These are phyloP conservation scores for Miichthys miiuy DNA, from an alignment of 2,797 vertebrate species.

Conservation along the genomic window DNA sequence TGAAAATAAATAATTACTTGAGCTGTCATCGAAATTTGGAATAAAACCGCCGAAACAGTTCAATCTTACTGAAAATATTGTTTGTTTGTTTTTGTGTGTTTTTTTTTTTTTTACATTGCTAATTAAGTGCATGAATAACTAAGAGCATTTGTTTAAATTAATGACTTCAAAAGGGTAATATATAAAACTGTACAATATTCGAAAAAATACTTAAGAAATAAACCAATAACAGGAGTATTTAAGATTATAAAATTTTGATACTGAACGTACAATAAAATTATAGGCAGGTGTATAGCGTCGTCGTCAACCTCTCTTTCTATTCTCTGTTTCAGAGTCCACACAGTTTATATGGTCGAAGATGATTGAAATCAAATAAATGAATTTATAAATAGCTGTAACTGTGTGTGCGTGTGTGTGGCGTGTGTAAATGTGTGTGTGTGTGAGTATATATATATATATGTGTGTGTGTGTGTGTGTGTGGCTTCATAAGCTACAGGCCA, in stretches of 20 bases:
- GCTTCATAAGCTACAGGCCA: conserved; percentile 72
- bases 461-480: conserved; percentile 24
- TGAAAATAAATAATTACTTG: conserved; percentile 99
- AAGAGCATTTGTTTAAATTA: conserved; percentile 98
- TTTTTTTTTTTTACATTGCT: conserved; percentile 91
- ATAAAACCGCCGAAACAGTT: conserved; percentile 97
- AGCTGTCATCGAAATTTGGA: conserved; percentile 95
- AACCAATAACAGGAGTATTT: conserved; percentile 87
- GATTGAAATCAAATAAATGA: conserved; percentile 73
- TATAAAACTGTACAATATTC: conserved; percentile 99
- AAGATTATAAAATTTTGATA: conserved; percentile 88
- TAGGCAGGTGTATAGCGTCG: conserved; percentile 86
- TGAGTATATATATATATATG: conserved; percentile 12
- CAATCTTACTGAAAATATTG: conserved; percentile 97
- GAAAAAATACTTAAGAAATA: conserved; percentile 92
- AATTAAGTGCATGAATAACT: conserved; percentile 99
- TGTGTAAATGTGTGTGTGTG: too few species aligned
- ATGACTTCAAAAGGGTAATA: conserved; percentile 96
- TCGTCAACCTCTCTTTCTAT: conserved; percentile 71
- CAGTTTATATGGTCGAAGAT: conserved; percentile 87
- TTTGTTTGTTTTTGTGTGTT: conserved; percentile 69
- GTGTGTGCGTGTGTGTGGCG: conserved; percentile 46
- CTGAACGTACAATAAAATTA: conserved; percentile 87
- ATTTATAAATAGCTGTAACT: conserved; percentile 73
- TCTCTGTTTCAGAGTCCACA: conserved; percentile 82